phyloP scores from a whole-genome alignment of 2,888 invertebrate species.

The Netelia inedita region DNA sequence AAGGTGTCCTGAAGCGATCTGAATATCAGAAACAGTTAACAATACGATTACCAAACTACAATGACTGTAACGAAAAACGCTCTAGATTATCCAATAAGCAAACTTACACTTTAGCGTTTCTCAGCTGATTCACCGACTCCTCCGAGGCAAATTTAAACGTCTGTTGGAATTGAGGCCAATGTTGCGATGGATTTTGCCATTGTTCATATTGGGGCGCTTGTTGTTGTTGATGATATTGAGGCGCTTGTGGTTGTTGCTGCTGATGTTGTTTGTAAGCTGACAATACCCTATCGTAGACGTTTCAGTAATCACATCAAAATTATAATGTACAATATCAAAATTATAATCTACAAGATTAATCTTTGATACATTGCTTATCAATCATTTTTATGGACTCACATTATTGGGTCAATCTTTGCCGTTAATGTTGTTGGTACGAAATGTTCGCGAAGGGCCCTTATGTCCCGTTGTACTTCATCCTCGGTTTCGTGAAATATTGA shows the following conservation, averaged over 20 bases:
- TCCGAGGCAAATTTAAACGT: constrained; percentile 18
- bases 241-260: constrained; percentile 22
- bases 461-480: constrained; percentile 5
- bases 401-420: neutral
- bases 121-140: constrained; percentile 17
- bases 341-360: neutral
- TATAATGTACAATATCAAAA: too few species aligned
- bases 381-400: constrained; percentile 7
- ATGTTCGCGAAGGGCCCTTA: neutral
- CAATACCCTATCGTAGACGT: constrained; percentile 11
- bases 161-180: constrained; percentile 78
- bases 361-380: neutral
- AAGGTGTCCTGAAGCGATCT: too few species aligned
- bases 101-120: constrained; percentile 9
- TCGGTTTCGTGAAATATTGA: constrained; percentile 12
- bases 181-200: constrained; percentile 75
- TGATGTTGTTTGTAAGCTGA: constrained; percentile 45
- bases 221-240: constrained; percentile 66
- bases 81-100: neutral
- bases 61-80: too few species aligned
- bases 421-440: neutral
- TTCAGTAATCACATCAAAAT: neutral
- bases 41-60: too few species aligned
- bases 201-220: constrained; percentile 55
- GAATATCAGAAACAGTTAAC: too few species aligned